phyloP scores from a whole-genome alignment of 2,888 invertebrate genomes.

The Hypsopygia costalis region DNA sequence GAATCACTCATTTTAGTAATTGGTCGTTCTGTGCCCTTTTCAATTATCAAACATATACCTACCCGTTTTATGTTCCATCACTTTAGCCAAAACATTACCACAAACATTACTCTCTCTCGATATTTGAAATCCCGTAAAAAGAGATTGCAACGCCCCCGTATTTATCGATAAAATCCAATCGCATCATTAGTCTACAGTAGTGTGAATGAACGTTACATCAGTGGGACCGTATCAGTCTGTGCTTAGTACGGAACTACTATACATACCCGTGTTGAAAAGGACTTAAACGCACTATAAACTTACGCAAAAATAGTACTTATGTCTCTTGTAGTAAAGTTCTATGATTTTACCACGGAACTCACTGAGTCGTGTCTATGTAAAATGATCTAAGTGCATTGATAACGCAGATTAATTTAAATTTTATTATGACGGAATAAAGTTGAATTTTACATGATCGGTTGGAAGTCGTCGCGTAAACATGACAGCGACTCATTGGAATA shows the following conservation, averaged over 20 bases:
- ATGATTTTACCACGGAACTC: not conserved
- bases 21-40: too few relatives aligned
- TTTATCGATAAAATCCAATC: slow-evolving; percentile 8
- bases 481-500: not conserved
- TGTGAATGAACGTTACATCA: slow-evolving; percentile 69
- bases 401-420: not conserved
- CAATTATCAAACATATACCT: too few relatives aligned
- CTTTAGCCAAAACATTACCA: too few relatives aligned
- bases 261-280: not conserved
- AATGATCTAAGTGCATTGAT: not conserved
- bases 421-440: not conserved
- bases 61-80: too few relatives aligned
- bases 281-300: not conserved
- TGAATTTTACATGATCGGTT: not conserved
- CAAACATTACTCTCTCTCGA: too few relatives aligned
- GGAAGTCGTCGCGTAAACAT: not conserved
- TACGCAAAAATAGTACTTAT: not conserved
- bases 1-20: too few relatives aligned
- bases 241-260: slow-evolving; percentile 59
- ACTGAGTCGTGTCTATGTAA: not conserved
- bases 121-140: too few relatives aligned
- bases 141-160: too few relatives aligned
- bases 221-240: slow-evolving; percentile 70
- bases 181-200: slow-evolving; percentile 48
- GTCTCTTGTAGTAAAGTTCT: not conserved